Evolutionary conservation across 2,888 invertebrate genomes (phyloP), one percentile per base, ranked within the genome.

Genomic region (Nymphalis urticae): DNA sequence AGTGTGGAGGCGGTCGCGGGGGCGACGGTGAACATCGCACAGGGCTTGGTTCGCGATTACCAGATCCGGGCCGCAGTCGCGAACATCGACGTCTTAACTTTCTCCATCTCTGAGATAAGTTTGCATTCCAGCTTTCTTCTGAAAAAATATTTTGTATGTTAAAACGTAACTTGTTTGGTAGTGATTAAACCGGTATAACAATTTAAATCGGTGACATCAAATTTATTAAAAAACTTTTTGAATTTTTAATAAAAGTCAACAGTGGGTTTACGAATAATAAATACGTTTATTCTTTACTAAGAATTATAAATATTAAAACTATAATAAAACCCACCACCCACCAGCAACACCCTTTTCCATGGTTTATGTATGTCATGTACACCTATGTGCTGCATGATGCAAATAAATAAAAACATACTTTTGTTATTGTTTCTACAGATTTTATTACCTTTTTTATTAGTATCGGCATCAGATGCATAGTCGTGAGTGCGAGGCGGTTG

Each of bases 101-200:
- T 76, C 95, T 93, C 96, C 96, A 96, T 89, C 95, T 93, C 85
- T 96, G 95, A 62, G 95, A 95, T 75, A 96, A 93, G 81, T 95
- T 95, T 75, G 95, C 95, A 84, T 96, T 96, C 95, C 95, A 95
- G 80, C 94, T 94, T 82, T 95, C 93, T 85, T 96, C 96, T 95
- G 94, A 76, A 93, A 94, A 74, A 60, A 68, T 60, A 42, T 59
- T 63, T 70, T 36, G 53, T 19, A 48, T 42, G 51, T 64, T 51
- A 53, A 36, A 64, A 71, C 24, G 66, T 64, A 63, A 48, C 58
- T 68, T 50, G 64, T 48, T 42, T 16, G 19, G n/a, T 48, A 62
- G 42, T 42, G 42, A 24, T 21, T 50, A 36, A 61, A 70, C 70
- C 64, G 66, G 70, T 67, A 50, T 54, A 24, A 61, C 48, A 61